Conservation (phyloP, 37 sponge, comb jelly and placozoan species). For the Beroe forskalii region DNA sequence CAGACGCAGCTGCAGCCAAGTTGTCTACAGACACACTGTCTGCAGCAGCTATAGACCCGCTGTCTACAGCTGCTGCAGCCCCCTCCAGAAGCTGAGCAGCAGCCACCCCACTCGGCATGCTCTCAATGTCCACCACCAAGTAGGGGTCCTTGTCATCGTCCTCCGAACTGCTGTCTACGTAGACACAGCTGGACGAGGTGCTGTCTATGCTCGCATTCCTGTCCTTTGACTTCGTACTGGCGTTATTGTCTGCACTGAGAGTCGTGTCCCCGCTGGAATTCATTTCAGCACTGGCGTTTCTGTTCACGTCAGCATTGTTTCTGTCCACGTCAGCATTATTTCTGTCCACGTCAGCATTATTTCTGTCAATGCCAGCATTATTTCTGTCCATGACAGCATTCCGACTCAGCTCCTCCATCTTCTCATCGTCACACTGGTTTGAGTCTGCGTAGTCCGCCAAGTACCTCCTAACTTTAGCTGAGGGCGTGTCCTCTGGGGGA, state of each 20-base stretch:
- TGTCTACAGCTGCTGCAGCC: neutral
- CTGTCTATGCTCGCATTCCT: no score
- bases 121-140: conserved; percentile 20
- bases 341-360: no score
- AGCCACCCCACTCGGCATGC: neutral
- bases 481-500: conserved; percentile 6
- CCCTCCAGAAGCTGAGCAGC: conserved; percentile 7
- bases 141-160: conserved; percentile 20
- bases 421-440: conserved; percentile 39
- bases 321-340: no score
- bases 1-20: no score
- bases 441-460: neutral
- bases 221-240: no score
- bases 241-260: no score
- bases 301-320: no score
- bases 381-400: no score
- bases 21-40: neutral
- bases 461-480: conserved; percentile 9
- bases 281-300: neutral
- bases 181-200: neutral
- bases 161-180: neutral
- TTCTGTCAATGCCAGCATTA: no score
- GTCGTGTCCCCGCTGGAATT: neutral
- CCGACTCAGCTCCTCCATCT: neutral
- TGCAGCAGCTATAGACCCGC: no score